These are phyloP conservation scores for Antrozous pallidus DNA, from an alignment of 2,797 vertebrate species.

Conservation along the genomic window DNA sequence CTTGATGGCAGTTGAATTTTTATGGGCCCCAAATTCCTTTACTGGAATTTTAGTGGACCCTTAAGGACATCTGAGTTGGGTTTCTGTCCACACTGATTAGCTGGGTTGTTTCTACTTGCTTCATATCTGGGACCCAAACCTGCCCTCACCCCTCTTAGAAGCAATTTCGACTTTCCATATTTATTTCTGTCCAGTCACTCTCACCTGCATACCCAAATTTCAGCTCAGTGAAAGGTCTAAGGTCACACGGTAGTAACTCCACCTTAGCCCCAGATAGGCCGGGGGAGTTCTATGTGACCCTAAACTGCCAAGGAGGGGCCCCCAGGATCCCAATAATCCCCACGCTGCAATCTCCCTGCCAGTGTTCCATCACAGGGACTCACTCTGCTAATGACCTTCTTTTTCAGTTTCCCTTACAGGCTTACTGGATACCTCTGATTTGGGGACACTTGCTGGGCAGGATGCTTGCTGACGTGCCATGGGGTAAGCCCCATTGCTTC, in stretches of 20 bases:
- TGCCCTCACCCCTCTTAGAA: background rate
- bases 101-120: background rate
- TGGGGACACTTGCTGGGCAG: background rate
- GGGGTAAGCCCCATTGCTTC: background rate
- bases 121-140: background rate
- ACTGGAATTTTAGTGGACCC: background rate
- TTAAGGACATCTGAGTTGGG: background rate
- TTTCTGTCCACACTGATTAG: background rate
- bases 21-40: background rate
- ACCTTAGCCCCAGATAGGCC: background rate
- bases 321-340: background rate
- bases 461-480: background rate
- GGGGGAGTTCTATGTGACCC: background rate
- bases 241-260: background rate
- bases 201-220: no score
- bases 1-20: background rate
- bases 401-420: background rate
- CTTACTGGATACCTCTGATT: background rate
- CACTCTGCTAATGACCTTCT: background rate
- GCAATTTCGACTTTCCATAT: background rate
- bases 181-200: background rate
- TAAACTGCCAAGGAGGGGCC: background rate
- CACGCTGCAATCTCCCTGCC: background rate
- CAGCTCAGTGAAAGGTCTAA: background rate
- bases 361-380: background rate